Base-by-base conservation (phyloP, 1,140 invertebrate genomes). In the Delia radicum region DNA sequence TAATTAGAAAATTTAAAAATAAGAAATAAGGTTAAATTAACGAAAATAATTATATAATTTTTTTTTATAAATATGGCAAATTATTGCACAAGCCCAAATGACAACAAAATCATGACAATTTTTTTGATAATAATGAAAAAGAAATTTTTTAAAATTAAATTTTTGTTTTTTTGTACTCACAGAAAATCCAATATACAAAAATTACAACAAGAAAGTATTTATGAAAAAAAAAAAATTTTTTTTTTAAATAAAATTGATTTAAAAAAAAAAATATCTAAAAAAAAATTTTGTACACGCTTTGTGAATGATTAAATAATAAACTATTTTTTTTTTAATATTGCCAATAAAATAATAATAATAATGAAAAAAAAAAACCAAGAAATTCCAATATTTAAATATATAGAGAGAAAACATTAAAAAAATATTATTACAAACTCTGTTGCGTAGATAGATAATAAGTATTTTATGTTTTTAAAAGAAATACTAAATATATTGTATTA, bases 151-250 rank as follows among this genome's bases (percentile, higher is more conserved):
- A 15, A 55, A 21, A 55, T 55, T 28, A 65, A 29, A 31, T 31
- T 65, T 31, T 67, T 21, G 37, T 37, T 69, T 65, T 65, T 69
- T 69, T 69, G 21, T 69, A 69, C 65, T 69, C 65, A n/a, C 65
- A 33, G n/a, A 63, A 13, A 55, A 55, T 24, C 48, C n/a, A 55
- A 55, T 21, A 63, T 27, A 5, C 21, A 61, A 63, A 63, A 63
- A 15, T 42, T 42, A 42, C n/a, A 29, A 13, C 26, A n/a, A 10
- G 3, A 29, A 63, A n/a, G n/a, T n/a, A n/a, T n/a, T n/a, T 26
- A 27, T 27, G 62, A 29, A 15, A 29, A 65, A 29, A 65, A 63
- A 33, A 10, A 33, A 42, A 42, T 42, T 42, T 42, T 42, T 10
- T 15, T 42, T 15, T 65, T 29, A 26, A 63, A 61, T 13, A 63